Evolutionary conservation across 2,113 vertebrate species (phyloP), one percentile per base, ranked within the genome.

Genomic region (Daphoenositta chrysoptera): DNA sequence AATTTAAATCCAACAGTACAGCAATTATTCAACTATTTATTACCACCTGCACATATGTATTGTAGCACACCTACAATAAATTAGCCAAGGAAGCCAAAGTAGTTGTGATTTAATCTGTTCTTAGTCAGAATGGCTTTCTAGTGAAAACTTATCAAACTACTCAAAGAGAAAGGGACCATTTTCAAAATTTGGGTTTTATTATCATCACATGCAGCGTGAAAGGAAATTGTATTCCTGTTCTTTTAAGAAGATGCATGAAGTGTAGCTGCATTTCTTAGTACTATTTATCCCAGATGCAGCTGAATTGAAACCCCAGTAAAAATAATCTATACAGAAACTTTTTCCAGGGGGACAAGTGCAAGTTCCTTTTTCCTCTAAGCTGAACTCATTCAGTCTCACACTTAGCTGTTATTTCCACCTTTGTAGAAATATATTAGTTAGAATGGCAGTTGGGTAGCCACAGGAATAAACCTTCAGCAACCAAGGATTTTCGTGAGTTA

Each of bases 311-410:
- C 5, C 6, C 9, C 10, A 27, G 22, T 53, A 42, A 71, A 86
- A 84, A 65, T 14, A 78, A 78, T 35, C 30, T 18, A 42, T 26
- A n/a, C 11, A 33, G 13, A 81, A 28, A 30, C 5, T 48, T 79
- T n/a, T 85, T 58, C 26, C 15, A 57, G 26, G 1, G 8, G 3
- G 4, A 17, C 0, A 9, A n/a, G 4, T 13, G 1, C 16, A 57
- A 64, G 7, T 27, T 60, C 11, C 13, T 35, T 39, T 65, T 82
- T 58, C 13, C 17, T 81, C 9, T 24, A 27, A 92, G 7, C 57
- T 50, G 47, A 63, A 10, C 5, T 20, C 19, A 14, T 73, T 58
- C 31, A 65, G 35, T 13, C 26, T 68, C 66, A 40, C 5, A 14
- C n/a, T 57, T 19, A 63, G 9, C 27, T 47, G 6, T 42, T 30